Base-by-base conservation (phyloP, 1,140 invertebrate species). In the Drosophila biarmipes region DNA sequence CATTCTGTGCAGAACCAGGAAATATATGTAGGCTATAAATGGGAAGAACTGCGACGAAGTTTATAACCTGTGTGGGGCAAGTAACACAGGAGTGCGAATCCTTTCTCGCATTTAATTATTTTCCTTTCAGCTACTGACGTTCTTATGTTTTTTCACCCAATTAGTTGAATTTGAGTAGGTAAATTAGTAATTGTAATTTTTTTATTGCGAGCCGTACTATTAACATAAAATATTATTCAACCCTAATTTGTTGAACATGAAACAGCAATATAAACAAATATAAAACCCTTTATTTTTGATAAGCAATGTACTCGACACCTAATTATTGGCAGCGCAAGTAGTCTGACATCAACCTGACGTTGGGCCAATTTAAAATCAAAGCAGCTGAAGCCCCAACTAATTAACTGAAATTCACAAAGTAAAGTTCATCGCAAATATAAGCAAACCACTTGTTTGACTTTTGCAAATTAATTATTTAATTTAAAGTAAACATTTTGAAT, bases 401-500 rank as follows among this genome's bases (percentile, higher is more conserved):
- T 69, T 69, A 69, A 69, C 67, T 69, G 51, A 56, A 66, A 48
- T 31, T 67, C 34, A 37, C 17, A 68, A 69, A 69, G 66, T 40
- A 68, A 69, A 71, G 67, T 69, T 68, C 49, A 71, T 48, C 10
- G 67, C 64, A 69, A 69, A 69, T 69, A 69, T 48, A 69, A 46
- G 67, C 51, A 56, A 69, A 71, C 64, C 37, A 71, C 34, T 71
- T 71, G 64, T 71, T 71, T 71, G 49, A 71, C 67, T 71, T 71
- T 71, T 69, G 40, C 67, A 71, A 74, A 74, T 74, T 66, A 74
- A 74, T 74, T 74, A 74, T 74, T 74, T 74, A 74, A 74, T 63
- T 74, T 46, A 74, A 75, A 52, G 52, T 63, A 80, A 85, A 84
- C 81, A 76, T 80, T 76, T 59, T 59, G 40, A 46, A 62, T 62